Conservation (phyloP, 2,888 invertebrate species). For the Leistus spinibarbis region DNA sequence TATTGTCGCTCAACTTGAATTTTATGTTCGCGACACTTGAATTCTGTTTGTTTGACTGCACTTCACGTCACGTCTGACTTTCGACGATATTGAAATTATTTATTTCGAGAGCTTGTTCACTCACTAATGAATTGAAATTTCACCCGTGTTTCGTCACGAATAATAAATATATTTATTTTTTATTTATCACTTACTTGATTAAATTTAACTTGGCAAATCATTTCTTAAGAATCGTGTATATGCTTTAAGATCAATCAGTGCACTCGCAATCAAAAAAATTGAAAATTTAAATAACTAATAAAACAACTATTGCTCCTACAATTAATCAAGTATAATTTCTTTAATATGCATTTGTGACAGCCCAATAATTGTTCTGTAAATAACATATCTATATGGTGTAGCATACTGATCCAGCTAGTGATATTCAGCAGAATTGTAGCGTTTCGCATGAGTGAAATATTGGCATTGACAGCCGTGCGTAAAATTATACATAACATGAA, state of each 20-base stretch:
- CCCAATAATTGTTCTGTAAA: too few relatives aligned
- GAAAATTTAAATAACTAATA: too few relatives aligned
- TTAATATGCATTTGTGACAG: too few relatives aligned
- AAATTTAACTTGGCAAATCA: too few relatives aligned
- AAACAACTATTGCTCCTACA: too few relatives aligned
- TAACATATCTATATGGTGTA: too few relatives aligned
- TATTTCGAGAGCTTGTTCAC: conserved; percentile 13
- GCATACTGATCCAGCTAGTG: not conserved
- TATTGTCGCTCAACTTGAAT: conserved; percentile 14
- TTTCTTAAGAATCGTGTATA: too few relatives aligned
- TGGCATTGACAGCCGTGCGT: not conserved
- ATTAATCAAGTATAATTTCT: too few relatives aligned
- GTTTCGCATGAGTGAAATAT: not conserved
- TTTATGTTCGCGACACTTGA: not conserved
- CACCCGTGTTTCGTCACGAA: not conserved
- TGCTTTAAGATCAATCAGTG: too few relatives aligned
- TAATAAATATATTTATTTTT: not conserved
- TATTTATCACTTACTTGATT: too few relatives aligned
- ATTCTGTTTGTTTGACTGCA: not conserved
- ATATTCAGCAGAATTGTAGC: not conserved
- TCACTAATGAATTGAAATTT: conserved; percentile 10
- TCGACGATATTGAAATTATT: conserved; percentile 16
- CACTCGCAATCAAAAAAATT: too few relatives aligned
- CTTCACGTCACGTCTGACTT: not conserved
- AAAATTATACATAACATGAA: not conserved